A percentile compares a stretch with the other conserved stretches of the same genome.
Evolutionary conservation across 2,113 vertebrate species (phyloP).

Genomic region (Phyllostomus hastatus): DNA sequence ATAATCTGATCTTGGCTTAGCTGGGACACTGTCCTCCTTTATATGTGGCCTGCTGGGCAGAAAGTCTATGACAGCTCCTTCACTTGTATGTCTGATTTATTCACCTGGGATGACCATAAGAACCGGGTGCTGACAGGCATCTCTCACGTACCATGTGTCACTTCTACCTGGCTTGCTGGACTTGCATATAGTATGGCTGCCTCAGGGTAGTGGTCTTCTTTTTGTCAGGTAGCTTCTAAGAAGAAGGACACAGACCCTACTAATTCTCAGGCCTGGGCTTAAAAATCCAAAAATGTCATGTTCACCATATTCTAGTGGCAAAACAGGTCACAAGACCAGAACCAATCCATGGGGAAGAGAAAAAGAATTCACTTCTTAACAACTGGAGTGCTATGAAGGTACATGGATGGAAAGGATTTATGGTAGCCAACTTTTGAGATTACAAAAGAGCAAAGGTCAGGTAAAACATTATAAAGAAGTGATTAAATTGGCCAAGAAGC

Average conservation of each 20-base stretch:
- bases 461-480: neutral
- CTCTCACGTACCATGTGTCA: neutral
- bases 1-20: neutral
- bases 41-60: neutral
- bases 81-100: neutral
- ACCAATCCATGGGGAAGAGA: neutral
- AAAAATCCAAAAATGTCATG: neutral
- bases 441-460: neutral
- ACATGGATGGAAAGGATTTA: neutral
- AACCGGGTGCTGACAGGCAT: neutral
- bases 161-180: neutral
- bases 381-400: neutral
- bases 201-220: neutral
- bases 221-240: neutral
- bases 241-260: neutral
- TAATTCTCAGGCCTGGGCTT: neutral
- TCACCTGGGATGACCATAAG: neutral
- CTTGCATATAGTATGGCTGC: neutral
- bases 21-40: neutral
- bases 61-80: neutral
- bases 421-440: neutral
- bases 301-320: neutral
- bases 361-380: neutral
- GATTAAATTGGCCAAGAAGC: neutral
- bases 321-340: neutral